Base-by-base conservation (phyloP, 2,113 vertebrate species). In the Camelus bactrianus region DNA sequence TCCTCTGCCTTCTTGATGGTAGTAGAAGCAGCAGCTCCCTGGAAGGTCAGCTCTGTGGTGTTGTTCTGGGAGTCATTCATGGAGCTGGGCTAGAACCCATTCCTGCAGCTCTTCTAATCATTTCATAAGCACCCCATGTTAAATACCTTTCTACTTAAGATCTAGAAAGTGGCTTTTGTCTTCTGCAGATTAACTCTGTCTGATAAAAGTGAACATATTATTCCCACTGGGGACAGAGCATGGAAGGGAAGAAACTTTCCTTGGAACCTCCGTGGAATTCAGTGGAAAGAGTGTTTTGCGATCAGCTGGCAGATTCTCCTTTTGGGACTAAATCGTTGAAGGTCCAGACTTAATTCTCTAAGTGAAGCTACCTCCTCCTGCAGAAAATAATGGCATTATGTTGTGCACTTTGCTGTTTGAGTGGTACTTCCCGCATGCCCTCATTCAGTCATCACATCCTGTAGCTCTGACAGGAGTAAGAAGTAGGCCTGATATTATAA, bases 61-160 rank as follows among this genome's bases (percentile, higher is more conserved):
- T 2, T 32, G 2, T 64, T 48, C 77, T 80, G 17, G 22, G 50
- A 84, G 48, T 11, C 4, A 1, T 8, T 56, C 64, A 58, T 42
- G 35, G 24, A 75, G 30, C 38, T 52, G 46, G 60, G 35, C 8
- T 3, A 22, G 42, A 56, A 38, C 5, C 0, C 0, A 62, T 60
- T 79, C n/a, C 50, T n/a, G 8, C 5, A 24, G 58, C 19, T 35
- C 32, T 84, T 32, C 30, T 30, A 4, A 22, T 58, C 46, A 30
- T 19, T 65, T 91, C n/a, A 1, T 38, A 35, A 65, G 56, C 42
- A 28, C 32, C 46, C 30, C 75, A 22, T 62, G 62, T 86, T 15
- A 67, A 90, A 89, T 48, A 60, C 67, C 14, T 88, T 58, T 26
- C 76, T 88, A 73, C 32, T 89, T 93, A 38, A 89, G 81, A 42